These are phyloP conservation scores for Boloria selene DNA, from an alignment of 2,888 invertebrate genomes.

Conservation along the genomic window DNA sequence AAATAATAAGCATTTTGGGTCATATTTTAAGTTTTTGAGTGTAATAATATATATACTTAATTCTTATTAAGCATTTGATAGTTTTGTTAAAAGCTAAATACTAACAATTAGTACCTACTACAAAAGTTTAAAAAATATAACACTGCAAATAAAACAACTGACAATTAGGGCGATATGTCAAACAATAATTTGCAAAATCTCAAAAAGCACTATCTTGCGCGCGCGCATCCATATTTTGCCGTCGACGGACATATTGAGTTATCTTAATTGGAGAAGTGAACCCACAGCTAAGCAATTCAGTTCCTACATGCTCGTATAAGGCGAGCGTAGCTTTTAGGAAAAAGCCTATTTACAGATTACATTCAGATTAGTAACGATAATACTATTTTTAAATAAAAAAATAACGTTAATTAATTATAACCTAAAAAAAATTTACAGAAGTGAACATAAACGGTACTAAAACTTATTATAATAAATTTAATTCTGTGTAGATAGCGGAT, in stretches of 20 bases:
- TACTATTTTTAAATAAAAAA: too few species aligned
- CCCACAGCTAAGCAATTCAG: constrained; percentile 47
- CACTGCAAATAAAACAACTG: neutral
- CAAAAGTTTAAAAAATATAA: neutral
- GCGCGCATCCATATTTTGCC: constrained; percentile 57
- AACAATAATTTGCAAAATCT: constrained; percentile 52
- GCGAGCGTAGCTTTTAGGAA: constrained; percentile 15
- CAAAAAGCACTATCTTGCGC: constrained; percentile 51
- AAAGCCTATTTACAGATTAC: neutral
- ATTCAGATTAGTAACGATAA: too few species aligned
- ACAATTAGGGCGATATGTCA: constrained; percentile 37
- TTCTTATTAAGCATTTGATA: too few species aligned
- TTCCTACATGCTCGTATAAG: constrained; percentile 25
- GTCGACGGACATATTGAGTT: constrained; percentile 60
- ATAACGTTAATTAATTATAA: too few species aligned
- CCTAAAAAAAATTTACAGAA: too few species aligned
- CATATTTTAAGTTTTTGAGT: too few species aligned
- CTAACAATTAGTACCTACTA: too few species aligned
- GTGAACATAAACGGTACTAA: too few species aligned
- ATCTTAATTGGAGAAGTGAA: constrained; percentile 60
- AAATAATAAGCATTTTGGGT: too few species aligned
- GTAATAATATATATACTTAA: too few species aligned
- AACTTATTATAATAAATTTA: too few species aligned
- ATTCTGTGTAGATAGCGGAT: too few species aligned
- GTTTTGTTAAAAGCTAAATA: neutral